phyloP scores from a whole-genome alignment of 2,797 vertebrate genomes.

The Phataginus tricuspis region DNA sequence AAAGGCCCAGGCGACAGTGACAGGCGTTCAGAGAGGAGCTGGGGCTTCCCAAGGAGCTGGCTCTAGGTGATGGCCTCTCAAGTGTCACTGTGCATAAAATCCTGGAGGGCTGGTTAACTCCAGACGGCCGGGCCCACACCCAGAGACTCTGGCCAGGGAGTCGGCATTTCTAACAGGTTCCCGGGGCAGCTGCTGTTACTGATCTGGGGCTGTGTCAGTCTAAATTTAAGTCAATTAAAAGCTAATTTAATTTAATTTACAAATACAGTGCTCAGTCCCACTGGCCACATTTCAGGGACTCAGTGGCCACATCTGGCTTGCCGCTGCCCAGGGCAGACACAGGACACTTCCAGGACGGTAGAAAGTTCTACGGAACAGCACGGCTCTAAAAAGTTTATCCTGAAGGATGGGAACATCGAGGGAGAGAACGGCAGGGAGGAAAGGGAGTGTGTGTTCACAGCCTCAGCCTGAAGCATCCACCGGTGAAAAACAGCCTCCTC shows the following conservation, averaged over 20 bases:
- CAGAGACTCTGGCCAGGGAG: background rate
- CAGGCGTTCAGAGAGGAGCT: background rate
- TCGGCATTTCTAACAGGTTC: background rate
- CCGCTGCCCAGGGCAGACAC: background rate
- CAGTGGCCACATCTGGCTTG: background rate
- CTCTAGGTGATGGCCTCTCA: background rate
- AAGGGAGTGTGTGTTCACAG: background rate
- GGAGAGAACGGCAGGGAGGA: fast-evolving
- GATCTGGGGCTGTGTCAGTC: background rate
- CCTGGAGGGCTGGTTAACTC: background rate
- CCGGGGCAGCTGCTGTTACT: background rate
- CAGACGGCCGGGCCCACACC: background rate
- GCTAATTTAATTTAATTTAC: background rate
- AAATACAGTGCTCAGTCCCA: background rate
- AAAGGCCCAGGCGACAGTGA: fast-evolving
- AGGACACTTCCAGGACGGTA: fast-evolving
- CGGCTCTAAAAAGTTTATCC: background rate
- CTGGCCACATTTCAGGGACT: background rate
- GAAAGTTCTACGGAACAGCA: fast-evolving
- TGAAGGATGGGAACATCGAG: fast-evolving
- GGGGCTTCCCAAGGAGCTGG: background rate
- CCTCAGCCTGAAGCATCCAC: background rate
- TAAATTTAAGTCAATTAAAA: background rate
- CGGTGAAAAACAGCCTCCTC: background rate
- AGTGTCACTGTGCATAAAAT: background rate